Base-by-base conservation (phyloP, 2,113 vertebrate genomes). In the Pangasianodon gigas region DNA sequence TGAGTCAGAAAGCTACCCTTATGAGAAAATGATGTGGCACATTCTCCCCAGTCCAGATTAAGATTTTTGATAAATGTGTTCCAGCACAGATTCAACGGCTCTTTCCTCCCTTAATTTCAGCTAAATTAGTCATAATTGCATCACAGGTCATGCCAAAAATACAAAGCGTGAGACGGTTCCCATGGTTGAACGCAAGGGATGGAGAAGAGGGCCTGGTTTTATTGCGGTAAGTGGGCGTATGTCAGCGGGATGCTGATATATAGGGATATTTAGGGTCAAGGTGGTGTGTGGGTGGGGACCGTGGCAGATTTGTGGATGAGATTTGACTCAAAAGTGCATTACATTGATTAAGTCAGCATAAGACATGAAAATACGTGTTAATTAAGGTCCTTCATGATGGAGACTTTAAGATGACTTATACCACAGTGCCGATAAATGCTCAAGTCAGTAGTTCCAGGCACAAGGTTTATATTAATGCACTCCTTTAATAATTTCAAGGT, bases 31-130 rank as follows among this genome's bases (percentile, higher is more conserved):
- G 65, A 81, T 14, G 46, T 16, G n/a, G 13, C 52, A 29, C 44
- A 58, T 86, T 86, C 58, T 71, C 82, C 11, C 65, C 46, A 86
- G 65, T 90, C 52, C 62, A 80, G 74, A 81, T 81, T 46, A 62
- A 88, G 84, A 87, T 84, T 84, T 46, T 75, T 77, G 88, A 91
- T 87, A 91, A 89, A 90, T 81, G 41, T 26, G 67, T 83, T 88
- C 13, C 88, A 89, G 77, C 80, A 71, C 58, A 85, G 29, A 52
- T 41, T 91, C 84, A 89, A 82, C 71, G 26, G 46, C 62, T 87
- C 81, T 90, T 90, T 90, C 89, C 26, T 29, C 82, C 65, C 91
- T 91, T 88, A 86, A 91, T 89, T 92, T 87, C 71, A 92, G 80
- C 32, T 88, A 88, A 90, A 93, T 91, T 84, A 91, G 87, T 80